Percentiles rank a stretch among this genome's conserved stretches.
Conservation (phyloP, 2,797 vertebrate genomes). For the Epinephelus awoara region DNA sequence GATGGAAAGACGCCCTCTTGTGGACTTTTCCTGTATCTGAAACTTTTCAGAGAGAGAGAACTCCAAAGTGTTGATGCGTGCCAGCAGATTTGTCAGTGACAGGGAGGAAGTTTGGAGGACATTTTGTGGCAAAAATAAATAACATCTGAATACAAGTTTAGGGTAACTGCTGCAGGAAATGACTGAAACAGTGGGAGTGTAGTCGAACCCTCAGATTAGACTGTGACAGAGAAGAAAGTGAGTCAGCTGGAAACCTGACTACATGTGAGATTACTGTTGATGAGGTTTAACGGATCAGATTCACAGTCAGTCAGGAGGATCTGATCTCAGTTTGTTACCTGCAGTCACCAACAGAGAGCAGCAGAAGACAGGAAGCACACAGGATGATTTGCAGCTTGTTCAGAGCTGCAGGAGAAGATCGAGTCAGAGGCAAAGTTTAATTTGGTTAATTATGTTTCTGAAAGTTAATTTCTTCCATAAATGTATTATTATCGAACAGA, state of each 20-base stretch:
- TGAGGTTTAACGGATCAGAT: conserved; percentile 4
- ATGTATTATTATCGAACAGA: neutral
- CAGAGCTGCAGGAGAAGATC: neutral
- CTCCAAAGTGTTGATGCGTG: neutral
- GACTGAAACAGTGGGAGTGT: neutral
- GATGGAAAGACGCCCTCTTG: conserved; percentile 64
- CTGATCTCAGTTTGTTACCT: conserved; percentile 36
- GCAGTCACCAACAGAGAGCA: conserved; percentile 70
- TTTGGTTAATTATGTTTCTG: neutral
- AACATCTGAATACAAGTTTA: neutral
- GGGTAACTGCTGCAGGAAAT: neutral
- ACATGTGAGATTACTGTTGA: neutral
- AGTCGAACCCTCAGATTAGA: conserved; percentile 9
- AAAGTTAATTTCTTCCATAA: neutral
- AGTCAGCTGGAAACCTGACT: conserved; percentile 8
- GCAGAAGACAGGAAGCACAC: conserved; percentile 45
- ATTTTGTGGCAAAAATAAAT: conserved; percentile 20
- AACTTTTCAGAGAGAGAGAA: neutral
- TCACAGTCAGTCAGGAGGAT: neutral
- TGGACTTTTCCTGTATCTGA: conserved; percentile 51
- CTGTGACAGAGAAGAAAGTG: neutral
- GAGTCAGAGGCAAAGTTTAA: neutral
- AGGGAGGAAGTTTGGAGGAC: conserved; percentile 4
- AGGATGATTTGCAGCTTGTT: neutral
- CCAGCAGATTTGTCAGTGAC: neutral